These are phyloP conservation scores for Helicoverpa armigera DNA, from an alignment of 1,140 invertebrate genomes.

Conservation along the genomic window DNA sequence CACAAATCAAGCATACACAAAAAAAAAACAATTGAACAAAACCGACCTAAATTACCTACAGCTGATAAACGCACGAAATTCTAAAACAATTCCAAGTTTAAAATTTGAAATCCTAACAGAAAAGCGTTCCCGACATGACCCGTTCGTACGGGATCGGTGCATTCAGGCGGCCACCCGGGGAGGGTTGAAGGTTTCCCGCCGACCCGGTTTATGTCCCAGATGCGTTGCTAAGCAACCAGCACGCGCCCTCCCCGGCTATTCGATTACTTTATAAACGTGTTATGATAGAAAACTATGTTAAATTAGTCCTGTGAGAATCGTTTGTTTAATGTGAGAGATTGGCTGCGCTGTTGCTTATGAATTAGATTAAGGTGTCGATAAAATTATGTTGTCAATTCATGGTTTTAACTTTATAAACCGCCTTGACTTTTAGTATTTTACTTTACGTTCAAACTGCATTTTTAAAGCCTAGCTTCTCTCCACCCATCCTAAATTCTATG, in stretches of 20 bases:
- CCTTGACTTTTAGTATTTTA: too few species aligned
- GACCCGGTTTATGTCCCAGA: slow-evolving; percentile 75
- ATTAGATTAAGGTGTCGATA: not conserved
- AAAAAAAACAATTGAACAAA: not conserved
- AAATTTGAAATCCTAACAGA: slow-evolving; percentile 47
- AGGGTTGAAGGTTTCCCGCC: slow-evolving; percentile 70
- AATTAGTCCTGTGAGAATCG: slow-evolving; percentile 46
- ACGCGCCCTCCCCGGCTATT: slow-evolving; percentile 54
- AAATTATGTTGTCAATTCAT: not conserved
- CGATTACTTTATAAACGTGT: slow-evolving; percentile 62
- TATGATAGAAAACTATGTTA: slow-evolving; percentile 49
- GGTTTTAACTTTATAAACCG: too few species aligned
- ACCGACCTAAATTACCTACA: not conserved
- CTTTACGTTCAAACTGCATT: too few species aligned
- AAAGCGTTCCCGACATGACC: slow-evolving; percentile 29
- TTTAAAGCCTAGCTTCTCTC: too few species aligned
- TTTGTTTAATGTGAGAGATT: slow-evolving; percentile 21
- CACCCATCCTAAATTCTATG: too few species aligned
- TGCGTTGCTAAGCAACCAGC: slow-evolving; percentile 69
- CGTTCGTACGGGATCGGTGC: slow-evolving; percentile 49
- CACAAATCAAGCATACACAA: not conserved
- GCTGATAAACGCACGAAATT: not conserved
- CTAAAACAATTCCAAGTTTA: slow-evolving; percentile 8
- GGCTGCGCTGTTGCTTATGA: not conserved
- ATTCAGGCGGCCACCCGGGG: slow-evolving; percentile 53